Evolutionary conservation across 2,113 vertebrate genomes (phyloP).

Genomic region (Callorhinus ursinus): DNA sequence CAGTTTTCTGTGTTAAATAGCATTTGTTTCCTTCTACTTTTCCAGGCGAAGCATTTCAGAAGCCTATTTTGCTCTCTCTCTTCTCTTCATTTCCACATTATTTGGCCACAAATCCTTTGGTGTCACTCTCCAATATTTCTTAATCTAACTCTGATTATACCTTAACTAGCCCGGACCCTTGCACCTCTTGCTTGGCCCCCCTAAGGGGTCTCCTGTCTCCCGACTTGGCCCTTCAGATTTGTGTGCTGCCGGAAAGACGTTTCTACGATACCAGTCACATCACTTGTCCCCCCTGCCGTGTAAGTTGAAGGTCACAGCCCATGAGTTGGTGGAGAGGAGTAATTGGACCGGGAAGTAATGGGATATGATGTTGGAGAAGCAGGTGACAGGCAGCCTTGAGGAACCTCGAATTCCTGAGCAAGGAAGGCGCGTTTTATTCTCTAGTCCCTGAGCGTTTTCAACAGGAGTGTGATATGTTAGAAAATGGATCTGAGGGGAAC

Average conservation of each 20-base stretch:
- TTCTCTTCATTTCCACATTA: neutral
- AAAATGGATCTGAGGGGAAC: neutral
- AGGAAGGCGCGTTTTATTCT: neutral
- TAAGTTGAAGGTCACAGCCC: neutral
- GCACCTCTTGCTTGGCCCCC: neutral
- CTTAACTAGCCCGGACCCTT: neutral
- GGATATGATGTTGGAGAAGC: neutral
- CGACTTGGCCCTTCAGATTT: neutral
- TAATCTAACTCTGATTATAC: neutral
- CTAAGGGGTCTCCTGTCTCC: neutral
- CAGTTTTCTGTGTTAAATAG: neutral
- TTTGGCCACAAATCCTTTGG: neutral
- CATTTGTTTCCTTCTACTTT: neutral
- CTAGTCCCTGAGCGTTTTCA: neutral
- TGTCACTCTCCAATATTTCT: neutral
- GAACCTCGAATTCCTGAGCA: neutral
- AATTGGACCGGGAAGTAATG: too few species aligned
- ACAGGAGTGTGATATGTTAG: rapidly evolving
- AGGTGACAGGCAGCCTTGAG: neutral
- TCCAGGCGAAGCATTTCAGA: neutral
- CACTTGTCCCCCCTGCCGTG: neutral
- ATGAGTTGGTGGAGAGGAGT: neutral
- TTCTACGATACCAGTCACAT: neutral
- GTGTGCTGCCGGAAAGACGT: neutral
- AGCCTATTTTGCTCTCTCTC: neutral